Base-by-base conservation (phyloP, 2,113 vertebrate species). In the Xenus cinereus region DNA sequence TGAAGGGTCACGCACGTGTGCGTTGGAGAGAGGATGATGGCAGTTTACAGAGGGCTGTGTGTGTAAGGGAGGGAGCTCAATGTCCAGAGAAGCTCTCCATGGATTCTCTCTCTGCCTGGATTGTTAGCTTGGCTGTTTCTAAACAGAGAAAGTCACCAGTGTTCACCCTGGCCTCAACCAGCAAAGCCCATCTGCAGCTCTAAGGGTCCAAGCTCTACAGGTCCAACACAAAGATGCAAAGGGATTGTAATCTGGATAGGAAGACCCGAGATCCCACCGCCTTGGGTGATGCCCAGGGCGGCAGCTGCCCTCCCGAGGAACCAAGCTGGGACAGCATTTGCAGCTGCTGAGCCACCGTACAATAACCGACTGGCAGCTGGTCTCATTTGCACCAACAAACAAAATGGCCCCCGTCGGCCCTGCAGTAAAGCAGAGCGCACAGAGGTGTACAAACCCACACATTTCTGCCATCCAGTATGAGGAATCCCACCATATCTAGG, bases 291-390 rank as follows among this genome's bases (percentile, higher is more conserved):
- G 9, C 13, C 37, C 6, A 35, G 35, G 37, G 27, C 3, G 1
- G 72, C 9, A 37, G 9, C 24, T n/a, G 73, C 11, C 6, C 59
- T 57, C 23, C 11, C 5, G 4, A 3, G 10, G 54, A 76, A 21
- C 10, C 37, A 33, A 27, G 35, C 11, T 54, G 69, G 37, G 59
- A 4, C 2, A 19, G 60, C 64, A 60, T 18, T 30, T 22, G 59
- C 39, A 46, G 76, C 41, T 43, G 12, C 30, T 0, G 23, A 62
- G 32, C 26, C 43, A 23, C 14, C 8, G 14, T 8, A n/a, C 22
- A 45, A 5, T 2, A 37, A 28, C 7, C 0, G 0, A 32, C 17
- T 2, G 1, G 54, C 1, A 3, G 41, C 46, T 51, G 37, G 18
- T 59, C 10, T 37, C 23, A 3, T 17, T 48, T 19, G 12, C 33